phyloP scores from a whole-genome alignment of 2,113 vertebrate genomes.

The Synodontis membranacea region DNA sequence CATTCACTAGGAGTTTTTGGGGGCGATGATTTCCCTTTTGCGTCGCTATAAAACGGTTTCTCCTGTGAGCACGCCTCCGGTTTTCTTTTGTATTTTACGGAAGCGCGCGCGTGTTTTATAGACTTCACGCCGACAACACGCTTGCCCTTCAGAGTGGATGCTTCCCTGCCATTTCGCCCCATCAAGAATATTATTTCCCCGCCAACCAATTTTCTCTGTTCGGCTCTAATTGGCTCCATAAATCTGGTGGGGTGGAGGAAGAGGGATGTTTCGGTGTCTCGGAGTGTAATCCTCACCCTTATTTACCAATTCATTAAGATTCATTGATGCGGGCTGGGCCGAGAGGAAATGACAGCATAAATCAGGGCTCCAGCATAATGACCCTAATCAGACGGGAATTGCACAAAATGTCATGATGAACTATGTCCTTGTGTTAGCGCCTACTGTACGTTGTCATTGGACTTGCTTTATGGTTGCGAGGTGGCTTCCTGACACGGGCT shows the following conservation, averaged over 20 bases:
- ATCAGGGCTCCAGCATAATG: constrained; percentile 99
- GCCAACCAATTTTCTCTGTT: constrained; percentile 99
- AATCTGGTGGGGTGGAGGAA: constrained; percentile 97
- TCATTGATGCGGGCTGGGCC: constrained; percentile 98
- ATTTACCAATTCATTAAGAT: constrained; percentile 99
- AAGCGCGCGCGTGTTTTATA: constrained; percentile 81
- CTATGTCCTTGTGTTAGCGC: constrained; percentile 99
- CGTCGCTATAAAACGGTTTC: constrained; percentile 14
- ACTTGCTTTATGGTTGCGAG: constrained; percentile 95
- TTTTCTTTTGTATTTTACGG: constrained; percentile 47
- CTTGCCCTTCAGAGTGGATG: constrained; percentile 74
- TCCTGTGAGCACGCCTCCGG: constrained; percentile 28
- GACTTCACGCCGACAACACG: constrained; percentile 76
- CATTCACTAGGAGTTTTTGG: not conserved
- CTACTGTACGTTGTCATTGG: constrained; percentile 98
- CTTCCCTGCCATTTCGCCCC: constrained; percentile 72
- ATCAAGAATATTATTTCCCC: constrained; percentile 99
- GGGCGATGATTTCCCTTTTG: constrained; percentile 5
- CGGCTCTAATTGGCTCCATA: constrained; percentile 99
- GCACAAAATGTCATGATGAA: constrained; percentile 99
- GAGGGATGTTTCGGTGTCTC: constrained; percentile 99
- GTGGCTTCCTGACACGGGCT: constrained; percentile 96
- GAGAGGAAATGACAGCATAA: constrained; percentile 99
- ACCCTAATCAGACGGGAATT: constrained; percentile 99
- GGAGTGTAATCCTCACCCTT: constrained; percentile 99